Conservation (phyloP, 2,888 invertebrate genomes). For the Drosophila colorata region DNA sequence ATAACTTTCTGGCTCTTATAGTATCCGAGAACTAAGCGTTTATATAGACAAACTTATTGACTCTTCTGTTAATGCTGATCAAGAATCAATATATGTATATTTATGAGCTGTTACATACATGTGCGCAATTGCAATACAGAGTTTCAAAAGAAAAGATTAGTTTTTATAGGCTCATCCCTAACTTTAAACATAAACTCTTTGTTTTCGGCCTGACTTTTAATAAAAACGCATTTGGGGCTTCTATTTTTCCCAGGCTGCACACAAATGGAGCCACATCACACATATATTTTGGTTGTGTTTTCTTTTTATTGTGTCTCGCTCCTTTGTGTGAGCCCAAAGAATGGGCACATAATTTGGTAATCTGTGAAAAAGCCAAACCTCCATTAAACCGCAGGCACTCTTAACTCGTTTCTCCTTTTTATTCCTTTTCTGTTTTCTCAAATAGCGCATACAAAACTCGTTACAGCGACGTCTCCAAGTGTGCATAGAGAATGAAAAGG, state of each 20-base stretch:
- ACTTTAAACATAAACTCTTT: slow-evolving; percentile 16
- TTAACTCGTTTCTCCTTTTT: slow-evolving; percentile 67
- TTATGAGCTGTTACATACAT: neutral
- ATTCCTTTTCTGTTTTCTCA: slow-evolving; percentile 29
- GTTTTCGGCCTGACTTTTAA: slow-evolving; percentile 31
- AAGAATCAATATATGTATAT: neutral
- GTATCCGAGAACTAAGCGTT: no score
- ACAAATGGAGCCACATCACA: slow-evolving; percentile 60
- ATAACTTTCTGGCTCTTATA: no score
- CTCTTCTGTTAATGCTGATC: no score
- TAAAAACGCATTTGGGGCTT: slow-evolving; percentile 26
- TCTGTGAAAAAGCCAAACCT: slow-evolving; percentile 80
- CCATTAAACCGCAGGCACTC: slow-evolving; percentile 76
- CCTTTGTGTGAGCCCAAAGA: slow-evolving; percentile 61
- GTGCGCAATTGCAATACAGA: neutral
- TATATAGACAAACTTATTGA: no score
- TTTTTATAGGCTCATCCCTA: slow-evolving; percentile 10
- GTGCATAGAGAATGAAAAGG: slow-evolving; percentile 62
- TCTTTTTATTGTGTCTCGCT: slow-evolving; percentile 2
- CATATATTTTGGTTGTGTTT: slow-evolving; percentile 19
- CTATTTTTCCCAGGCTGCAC: slow-evolving; percentile 59
- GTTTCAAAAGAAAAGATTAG: slow-evolving; percentile 7
- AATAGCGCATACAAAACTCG: slow-evolving; percentile 67
- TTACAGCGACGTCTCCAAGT: slow-evolving; percentile 69
- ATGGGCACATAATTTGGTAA: slow-evolving; percentile 70